Conservation (phyloP, 2,113 vertebrate genomes). For the Poeciliopsis retropinna region DNA sequence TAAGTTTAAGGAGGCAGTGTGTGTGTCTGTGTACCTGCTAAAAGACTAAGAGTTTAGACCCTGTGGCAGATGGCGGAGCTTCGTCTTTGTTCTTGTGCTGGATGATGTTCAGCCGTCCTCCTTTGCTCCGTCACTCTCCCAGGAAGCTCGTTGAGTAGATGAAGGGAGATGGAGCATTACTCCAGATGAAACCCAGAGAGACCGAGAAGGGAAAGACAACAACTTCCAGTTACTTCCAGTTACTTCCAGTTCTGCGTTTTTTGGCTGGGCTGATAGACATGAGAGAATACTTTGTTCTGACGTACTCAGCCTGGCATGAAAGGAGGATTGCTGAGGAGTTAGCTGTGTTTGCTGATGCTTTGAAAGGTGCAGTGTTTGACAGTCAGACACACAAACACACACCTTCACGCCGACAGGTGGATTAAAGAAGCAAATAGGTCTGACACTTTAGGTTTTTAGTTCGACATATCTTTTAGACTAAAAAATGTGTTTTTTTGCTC, state of each 20-base stretch:
- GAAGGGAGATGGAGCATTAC: conserved; percentile 53
- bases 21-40: not conserved
- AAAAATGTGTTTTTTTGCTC: conserved; percentile 20
- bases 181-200: conserved; percentile 29
- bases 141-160: conserved; percentile 38
- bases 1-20: conserved; percentile 7
- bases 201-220: conserved; percentile 20
- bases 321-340: conserved; percentile 47
- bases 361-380: conserved; percentile 21
- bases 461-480: conserved; percentile 23
- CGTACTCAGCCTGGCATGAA: conserved; percentile 45
- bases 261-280: conserved; percentile 44
- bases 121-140: conserved; percentile 32
- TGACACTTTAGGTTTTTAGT: conserved; percentile 22
- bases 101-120: conserved; percentile 33
- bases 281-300: conserved; percentile 57
- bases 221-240: conserved; percentile 49
- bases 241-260: conserved; percentile 47
- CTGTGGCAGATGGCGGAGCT: conserved; percentile 44
- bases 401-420: not conserved
- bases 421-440: conserved; percentile 35
- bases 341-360: conserved; percentile 58
- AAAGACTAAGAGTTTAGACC: not conserved
- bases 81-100: conserved; percentile 33
- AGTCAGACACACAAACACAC: not conserved